Percentiles rank a stretch among this genome's conserved stretches.
Conservation (phyloP, 2,797 vertebrate species). For the Brachyalestes nurse region DNA sequence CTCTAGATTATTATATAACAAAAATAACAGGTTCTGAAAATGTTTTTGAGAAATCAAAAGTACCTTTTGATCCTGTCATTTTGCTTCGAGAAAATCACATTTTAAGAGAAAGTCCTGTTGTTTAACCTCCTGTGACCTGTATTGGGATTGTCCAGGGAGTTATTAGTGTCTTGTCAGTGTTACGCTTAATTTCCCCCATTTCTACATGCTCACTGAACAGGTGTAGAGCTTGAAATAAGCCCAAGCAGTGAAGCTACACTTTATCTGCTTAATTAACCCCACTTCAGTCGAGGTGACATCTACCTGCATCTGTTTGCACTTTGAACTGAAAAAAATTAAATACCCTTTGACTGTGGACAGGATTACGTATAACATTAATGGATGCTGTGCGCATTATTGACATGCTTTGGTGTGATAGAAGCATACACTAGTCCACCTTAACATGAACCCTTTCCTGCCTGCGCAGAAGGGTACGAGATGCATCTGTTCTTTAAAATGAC, state of each 20-base stretch:
- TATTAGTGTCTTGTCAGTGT: conserved; percentile 25
- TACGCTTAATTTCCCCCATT: conserved; percentile 29
- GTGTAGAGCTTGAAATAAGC: conserved; percentile 19
- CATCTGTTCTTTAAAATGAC: no score
- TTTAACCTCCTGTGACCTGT: conserved; percentile 12
- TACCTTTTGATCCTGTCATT: conserved; percentile 22
- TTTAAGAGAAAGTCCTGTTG: neutral
- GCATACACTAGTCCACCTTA: no score
- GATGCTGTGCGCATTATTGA: neutral
- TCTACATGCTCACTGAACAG: conserved; percentile 16
- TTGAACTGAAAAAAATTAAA: neutral
- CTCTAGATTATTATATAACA: no score
- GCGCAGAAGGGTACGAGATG: no score
- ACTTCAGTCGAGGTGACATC: conserved; percentile 56
- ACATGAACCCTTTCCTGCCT: no score
- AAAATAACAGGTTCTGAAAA: no score
- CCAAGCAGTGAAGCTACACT: conserved; percentile 51
- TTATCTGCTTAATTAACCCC: conserved; percentile 63
- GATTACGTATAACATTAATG: neutral
- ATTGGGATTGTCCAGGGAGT: conserved; percentile 17
- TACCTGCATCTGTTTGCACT: conserved; percentile 8
- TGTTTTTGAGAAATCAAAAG: no score
- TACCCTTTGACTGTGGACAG: neutral
- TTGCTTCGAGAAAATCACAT: conserved; percentile 22
- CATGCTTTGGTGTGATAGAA: no score